phyloP scores from a whole-genome alignment of 2,113 vertebrate species.

The Azemiops feae region DNA sequence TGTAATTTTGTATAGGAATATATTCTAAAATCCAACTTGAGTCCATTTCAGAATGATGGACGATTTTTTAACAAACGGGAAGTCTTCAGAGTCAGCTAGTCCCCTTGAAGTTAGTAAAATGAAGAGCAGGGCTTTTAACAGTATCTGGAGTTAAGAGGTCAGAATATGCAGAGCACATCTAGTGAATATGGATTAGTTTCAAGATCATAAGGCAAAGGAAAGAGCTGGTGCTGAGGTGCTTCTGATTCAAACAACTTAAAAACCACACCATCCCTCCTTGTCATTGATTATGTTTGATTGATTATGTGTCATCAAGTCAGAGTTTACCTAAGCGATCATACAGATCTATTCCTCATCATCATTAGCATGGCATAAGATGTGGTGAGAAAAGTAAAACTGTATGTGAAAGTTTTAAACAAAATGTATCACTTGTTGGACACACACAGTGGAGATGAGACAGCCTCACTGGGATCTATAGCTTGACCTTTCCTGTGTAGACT shows the following conservation, averaged over 20 bases:
- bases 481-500: not conserved
- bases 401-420: not conserved
- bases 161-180: not conserved
- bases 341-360: not conserved
- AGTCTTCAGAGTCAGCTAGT: not conserved
- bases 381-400: not conserved
- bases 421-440: not conserved
- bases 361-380: not conserved
- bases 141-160: not conserved
- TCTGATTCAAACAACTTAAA: not conserved
- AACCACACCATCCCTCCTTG: not conserved
- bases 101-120: not conserved
- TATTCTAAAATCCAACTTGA: not conserved
- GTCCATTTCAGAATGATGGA: not conserved
- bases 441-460: not conserved
- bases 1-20: not conserved
- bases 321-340: not conserved
- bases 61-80: not conserved
- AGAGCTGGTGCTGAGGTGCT: not conserved
- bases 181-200: not conserved
- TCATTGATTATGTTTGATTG: not conserved
- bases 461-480: not conserved
- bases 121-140: not conserved
- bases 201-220: not conserved
- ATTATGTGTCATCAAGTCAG: not conserved